Conservation (phyloP, 2,113 vertebrate species). For the Brachypodius melanocephalos region DNA sequence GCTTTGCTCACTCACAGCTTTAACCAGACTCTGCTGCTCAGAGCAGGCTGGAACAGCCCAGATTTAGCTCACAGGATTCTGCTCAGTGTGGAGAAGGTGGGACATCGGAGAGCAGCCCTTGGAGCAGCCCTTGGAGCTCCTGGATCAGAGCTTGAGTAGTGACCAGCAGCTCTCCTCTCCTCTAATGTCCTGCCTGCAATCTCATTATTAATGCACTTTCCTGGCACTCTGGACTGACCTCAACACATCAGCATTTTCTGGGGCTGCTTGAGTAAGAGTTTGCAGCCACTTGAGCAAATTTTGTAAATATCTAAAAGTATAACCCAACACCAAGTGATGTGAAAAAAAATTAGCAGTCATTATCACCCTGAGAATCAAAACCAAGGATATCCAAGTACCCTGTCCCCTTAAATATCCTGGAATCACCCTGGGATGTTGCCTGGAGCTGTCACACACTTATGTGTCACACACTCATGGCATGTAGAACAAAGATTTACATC, state of each 20-base stretch:
- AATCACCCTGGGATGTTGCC: not conserved
- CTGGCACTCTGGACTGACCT: not conserved
- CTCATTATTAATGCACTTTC: not conserved
- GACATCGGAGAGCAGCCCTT: not conserved
- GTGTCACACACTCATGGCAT: too few relatives aligned
- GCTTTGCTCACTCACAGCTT: not conserved
- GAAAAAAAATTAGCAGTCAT: not conserved
- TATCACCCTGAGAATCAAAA: not conserved
- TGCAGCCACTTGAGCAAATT: accelerated
- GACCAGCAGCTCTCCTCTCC: not conserved
- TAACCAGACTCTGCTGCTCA: not conserved
- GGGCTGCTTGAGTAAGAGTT: accelerated
- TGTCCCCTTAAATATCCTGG: not conserved
- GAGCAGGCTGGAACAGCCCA: not conserved
- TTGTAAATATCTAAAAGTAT: not conserved
- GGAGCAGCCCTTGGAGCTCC: not conserved
- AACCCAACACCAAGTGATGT: not conserved
- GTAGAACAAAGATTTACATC: not conserved
- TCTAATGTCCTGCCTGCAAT: not conserved
- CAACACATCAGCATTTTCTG: not conserved
- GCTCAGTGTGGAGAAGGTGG: not conserved
- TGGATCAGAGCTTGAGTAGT: not conserved
- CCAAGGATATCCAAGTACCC: not conserved
- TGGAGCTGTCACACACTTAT: not conserved
- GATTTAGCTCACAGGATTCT: accelerated